Conservation (phyloP, 2,113 vertebrate genomes). For the Ondatra zibethicus region DNA sequence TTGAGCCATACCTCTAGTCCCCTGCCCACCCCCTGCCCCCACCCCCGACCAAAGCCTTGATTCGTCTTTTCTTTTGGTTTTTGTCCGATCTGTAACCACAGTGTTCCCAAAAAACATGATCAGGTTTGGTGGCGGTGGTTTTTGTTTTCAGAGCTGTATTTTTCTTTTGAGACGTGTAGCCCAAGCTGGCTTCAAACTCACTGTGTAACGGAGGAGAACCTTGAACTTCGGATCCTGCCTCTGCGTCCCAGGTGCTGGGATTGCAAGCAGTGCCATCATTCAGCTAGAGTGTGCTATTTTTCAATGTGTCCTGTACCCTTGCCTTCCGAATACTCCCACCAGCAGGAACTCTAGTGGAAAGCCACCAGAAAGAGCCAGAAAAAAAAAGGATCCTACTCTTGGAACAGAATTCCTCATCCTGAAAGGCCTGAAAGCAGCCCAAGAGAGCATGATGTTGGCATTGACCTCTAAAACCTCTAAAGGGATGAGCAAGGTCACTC, state of each 20-base stretch:
- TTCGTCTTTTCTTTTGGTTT: not conserved
- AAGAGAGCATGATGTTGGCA: not conserved
- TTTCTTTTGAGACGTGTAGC: too few species aligned
- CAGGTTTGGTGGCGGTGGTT: not conserved
- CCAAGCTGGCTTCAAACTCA: too few species aligned
- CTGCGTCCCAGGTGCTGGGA: not conserved
- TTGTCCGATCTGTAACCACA: not conserved
- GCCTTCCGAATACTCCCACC: not conserved
- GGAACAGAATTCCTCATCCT: not conserved
- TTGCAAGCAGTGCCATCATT: not conserved
- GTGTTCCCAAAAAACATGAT: not conserved
- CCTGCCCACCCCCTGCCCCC: not conserved
- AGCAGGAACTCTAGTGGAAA: not conserved
- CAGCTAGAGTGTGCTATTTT: not conserved
- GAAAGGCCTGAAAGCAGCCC: not conserved
- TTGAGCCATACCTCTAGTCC: too few species aligned
- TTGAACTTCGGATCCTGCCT: too few species aligned
- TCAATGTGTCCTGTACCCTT: not conserved
- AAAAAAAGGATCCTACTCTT: not conserved
- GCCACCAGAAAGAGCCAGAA: not conserved
- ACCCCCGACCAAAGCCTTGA: not conserved
- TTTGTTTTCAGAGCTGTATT: not conserved
- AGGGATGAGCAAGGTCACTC: not conserved
- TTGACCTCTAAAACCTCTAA: not conserved
- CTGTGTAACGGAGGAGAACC: too few species aligned